Base-by-base conservation (phyloP, 2,113 vertebrate genomes). In the Semnopithecus entellus region DNA sequence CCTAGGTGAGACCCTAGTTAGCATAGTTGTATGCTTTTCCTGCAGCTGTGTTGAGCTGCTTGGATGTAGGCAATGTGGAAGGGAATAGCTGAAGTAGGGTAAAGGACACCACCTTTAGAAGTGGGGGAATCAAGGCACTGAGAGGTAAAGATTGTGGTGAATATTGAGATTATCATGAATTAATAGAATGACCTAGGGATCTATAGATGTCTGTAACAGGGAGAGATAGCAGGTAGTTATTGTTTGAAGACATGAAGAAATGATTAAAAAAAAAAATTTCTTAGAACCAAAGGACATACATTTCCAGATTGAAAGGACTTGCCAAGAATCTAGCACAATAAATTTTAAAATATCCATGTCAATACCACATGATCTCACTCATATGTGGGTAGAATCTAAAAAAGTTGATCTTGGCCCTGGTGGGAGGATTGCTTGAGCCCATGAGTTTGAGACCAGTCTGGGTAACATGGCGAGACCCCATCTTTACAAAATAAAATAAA, bases 1-100 rank as follows among this genome's bases (percentile, higher is more conserved):
- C 91, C 85, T 70, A 94, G 94, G n/a, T 70, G 88, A 90, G 43
- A 89, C n/a, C 61, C 45, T 43, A 32, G 16, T 79, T 79, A 92
- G 30, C 50, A 70, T 43, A 52, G 40, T n/a, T 57, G 48, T 80
- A 32, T 92, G 64, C 13, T 91, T 96, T 88, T 12, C 30, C 25
- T 80, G 75, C 30, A 91, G 38, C 40, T 88, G 4, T 76, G 72
- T 78, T 85, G 48, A 85, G 43, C 35, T 85, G 0, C 66, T 85
- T 89, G 48, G 23, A 40, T 48, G n/a, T 95, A 11, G 59, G 32
- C 73, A 43, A 2, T 59, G 12, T 72, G 80, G 11, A 73, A 52
- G 25, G 48, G 40, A 68, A 32, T 76, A 59, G 17, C 64, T 64
- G n/a, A 89, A 43, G 30, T 45, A 85, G 79, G n/a, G 12, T 61